Evolutionary conservation across 2,113 vertebrate genomes (phyloP), one percentile per base, ranked within the genome.

Genomic region (Prunella fulvescens): DNA sequence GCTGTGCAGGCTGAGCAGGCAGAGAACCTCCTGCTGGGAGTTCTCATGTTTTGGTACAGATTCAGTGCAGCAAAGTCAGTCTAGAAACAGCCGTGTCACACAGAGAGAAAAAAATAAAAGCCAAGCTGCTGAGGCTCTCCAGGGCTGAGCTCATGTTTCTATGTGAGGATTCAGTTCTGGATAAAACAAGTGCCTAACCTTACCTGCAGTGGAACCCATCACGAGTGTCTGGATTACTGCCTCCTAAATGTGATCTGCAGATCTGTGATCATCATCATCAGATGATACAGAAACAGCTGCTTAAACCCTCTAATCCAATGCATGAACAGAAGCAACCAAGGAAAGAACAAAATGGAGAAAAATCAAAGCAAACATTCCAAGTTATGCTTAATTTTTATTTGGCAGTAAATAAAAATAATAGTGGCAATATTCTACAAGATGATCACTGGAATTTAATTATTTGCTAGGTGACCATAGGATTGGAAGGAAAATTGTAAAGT

Each of bases 341-440:
- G 39, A 62, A 81, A 87, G 50, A 73, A 81, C 33, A 92, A 90
- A 88, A 86, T 11, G 33, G 47, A 78, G 56, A 83, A 90, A 92
- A 88, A 88, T 18, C 10, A 48, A 74, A 93, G 19, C 67, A 86
- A 81, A 62, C 28, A 70, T 62, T 86, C 47, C 44, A 81, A 86
- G 31, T 83, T 39, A 73, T 2, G 3, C 9, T 70, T 90, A 15
- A 54, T 73, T 88, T 97, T 97, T 96, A 97, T 95, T 95, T 86
- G 62, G 39, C 44, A 50, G 88, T 74, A 86, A 77, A 78, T 81
- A 88, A 88, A 94, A 93, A 81, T 76, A 50, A 53, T 39, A 20
- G 47, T 83, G 76, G 26, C 51, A 73, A 37, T 69, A 66, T 60
- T 92, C 45, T 83, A 25, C 24, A 83, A 35, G 20, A 66, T 11